phyloP scores from a whole-genome alignment of 2,888 invertebrate genomes.

The Andrena flavipes region DNA sequence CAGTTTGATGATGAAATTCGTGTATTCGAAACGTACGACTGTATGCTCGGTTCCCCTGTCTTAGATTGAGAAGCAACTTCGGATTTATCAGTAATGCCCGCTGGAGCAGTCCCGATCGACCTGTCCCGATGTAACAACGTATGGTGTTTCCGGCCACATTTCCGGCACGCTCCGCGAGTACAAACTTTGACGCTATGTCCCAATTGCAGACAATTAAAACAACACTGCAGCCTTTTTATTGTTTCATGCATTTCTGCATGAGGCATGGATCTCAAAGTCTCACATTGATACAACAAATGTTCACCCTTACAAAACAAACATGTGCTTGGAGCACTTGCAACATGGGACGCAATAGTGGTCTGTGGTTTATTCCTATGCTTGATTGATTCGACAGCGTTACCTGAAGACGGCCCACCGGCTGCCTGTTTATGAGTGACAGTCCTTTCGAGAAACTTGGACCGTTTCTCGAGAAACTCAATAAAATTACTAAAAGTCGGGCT shows the following conservation, averaged over 20 bases:
- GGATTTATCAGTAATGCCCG: neutral
- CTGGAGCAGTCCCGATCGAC: no score
- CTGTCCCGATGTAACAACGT: constrained; percentile 2
- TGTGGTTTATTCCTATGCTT: neutral
- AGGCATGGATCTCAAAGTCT: neutral
- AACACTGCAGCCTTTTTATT: neutral
- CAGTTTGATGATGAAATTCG: neutral
- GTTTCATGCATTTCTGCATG: neutral
- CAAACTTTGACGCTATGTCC: constrained; percentile 3
- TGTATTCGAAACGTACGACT: neutral
- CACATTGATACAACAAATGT: neutral
- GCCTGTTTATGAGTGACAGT: neutral
- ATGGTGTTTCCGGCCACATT: neutral
- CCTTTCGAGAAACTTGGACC: neutral
- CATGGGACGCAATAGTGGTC: neutral
- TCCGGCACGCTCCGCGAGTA: neutral
- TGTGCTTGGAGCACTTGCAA: neutral
- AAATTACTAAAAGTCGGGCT: neutral
- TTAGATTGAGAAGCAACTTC: neutral
- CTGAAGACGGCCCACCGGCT: neutral
- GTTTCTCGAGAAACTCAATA: neutral
- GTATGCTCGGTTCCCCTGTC: neutral
- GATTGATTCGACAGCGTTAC: neutral
- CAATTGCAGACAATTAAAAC: constrained; percentile 9
- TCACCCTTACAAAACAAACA: neutral